Percentiles rank a stretch among this genome's conserved stretches.
phyloP scores from a whole-genome alignment of 1,140 invertebrate species.

The Monomorium pharaonis region DNA sequence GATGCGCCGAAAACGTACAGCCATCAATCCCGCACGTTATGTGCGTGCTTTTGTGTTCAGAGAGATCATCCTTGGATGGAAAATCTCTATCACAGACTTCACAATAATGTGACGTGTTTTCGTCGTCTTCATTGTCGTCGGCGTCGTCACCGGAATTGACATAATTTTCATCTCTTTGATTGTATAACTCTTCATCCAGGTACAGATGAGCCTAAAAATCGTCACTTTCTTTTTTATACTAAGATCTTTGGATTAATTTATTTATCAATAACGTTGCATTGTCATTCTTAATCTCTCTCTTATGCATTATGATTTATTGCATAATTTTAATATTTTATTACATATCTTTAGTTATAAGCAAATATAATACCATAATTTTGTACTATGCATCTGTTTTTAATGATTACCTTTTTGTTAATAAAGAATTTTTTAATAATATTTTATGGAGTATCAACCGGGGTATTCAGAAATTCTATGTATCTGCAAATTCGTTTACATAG shows the following conservation, averaged over 20 bases:
- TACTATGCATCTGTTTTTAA: not conserved
- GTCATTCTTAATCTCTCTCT: not conserved
- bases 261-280: not conserved
- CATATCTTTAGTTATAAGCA: constrained; percentile 8
- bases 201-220: constrained; percentile 79
- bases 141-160: constrained; percentile 62
- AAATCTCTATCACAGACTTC: constrained; percentile 92
- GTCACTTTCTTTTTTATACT: constrained; percentile 51
- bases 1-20: constrained; percentile 92
- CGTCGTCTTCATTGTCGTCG: constrained; percentile 39
- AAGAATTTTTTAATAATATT: not conserved
- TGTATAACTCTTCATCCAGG: constrained; percentile 70
- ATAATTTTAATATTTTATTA: not conserved
- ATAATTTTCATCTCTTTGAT: constrained; percentile 71
- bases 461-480: constrained; percentile 66
- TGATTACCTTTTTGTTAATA: constrained; percentile 28
- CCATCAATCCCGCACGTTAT: constrained; percentile 91
- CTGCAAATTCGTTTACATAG: constrained; percentile 7
- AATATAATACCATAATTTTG: constrained; percentile 26
- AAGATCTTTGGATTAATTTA: constrained; percentile 1
- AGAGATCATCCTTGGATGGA: constrained; percentile 85
- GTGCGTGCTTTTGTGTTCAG: constrained; percentile 89
- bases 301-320: not conserved
- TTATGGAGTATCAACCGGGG: constrained; percentile 61
- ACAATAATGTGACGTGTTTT: constrained; percentile 85